Percentiles rank a stretch among this genome's conserved stretches.
Evolutionary conservation across 1,140 invertebrate genomes (phyloP).

Genomic region (Trinorchestia longiramus): DNA sequence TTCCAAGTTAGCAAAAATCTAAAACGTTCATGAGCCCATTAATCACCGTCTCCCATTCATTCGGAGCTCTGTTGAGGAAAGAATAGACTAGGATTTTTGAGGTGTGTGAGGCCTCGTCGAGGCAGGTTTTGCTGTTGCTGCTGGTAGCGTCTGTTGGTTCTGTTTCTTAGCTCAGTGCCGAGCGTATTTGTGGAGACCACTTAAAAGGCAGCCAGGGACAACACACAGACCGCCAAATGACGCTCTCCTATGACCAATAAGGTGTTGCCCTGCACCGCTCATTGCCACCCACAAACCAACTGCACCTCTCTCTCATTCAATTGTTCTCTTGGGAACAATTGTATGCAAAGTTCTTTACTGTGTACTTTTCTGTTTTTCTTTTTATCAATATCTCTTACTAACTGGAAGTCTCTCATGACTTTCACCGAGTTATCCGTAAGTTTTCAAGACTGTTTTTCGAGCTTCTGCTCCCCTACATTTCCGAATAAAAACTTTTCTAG

Average conservation of each 20-base stretch:
- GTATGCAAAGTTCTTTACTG: neutral
- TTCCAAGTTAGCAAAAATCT: neutral
- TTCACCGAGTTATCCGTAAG: neutral
- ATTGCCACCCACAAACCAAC: constrained; percentile 15
- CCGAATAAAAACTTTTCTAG: neutral
- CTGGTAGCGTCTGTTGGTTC: constrained; percentile 24
- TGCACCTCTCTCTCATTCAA: neutral
- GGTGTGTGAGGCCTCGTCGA: neutral
- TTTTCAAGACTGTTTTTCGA: neutral
- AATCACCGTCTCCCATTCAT: neutral
- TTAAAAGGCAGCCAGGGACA: constrained; percentile 28
- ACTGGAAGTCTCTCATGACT: neutral
- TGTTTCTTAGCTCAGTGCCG: constrained; percentile 25
- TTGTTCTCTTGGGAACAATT: neutral
- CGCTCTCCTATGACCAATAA: constrained; percentile 51
- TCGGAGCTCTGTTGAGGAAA: neutral
- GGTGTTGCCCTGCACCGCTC: constrained; percentile 21
- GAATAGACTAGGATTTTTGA: neutral
- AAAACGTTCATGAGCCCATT: neutral
- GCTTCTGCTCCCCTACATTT: neutral
- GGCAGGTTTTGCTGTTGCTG: constrained; percentile 26
- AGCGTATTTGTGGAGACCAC: constrained; percentile 29
- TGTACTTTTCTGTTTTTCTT: neutral
- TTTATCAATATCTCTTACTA: neutral
- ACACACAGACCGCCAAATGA: constrained; percentile 30